Percentiles rank a stretch among this genome's conserved stretches.
Evolutionary conservation across 2,113 vertebrate species (phyloP).

Genomic region (Pan paniscus): DNA sequence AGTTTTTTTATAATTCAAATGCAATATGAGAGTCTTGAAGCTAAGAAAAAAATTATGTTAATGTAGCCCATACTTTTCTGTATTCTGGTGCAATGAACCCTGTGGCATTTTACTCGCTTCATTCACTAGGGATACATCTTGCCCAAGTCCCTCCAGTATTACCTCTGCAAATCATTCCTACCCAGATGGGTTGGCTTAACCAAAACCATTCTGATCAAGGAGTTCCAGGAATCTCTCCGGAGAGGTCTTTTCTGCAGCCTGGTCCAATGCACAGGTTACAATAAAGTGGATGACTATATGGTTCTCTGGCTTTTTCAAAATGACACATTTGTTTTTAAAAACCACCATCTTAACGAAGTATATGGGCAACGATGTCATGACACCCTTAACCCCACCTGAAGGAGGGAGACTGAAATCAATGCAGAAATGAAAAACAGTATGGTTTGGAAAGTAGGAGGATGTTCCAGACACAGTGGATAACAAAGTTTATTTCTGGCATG

Average conservation of each 20-base stretch:
- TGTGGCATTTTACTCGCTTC: background rate
- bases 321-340: background rate
- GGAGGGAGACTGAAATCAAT: background rate
- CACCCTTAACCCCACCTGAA: background rate
- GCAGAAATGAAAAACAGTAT: conserved; percentile 64
- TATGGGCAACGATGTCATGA: background rate
- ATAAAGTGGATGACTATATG: background rate
- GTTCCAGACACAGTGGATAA: conserved; percentile 41
- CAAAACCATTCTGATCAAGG: background rate
- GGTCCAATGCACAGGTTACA: background rate
- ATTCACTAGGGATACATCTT: background rate
- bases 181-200: background rate
- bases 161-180: background rate
- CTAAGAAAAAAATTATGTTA: background rate
- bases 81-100: background rate
- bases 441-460: conserved; percentile 65
- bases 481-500: conserved; percentile 52
- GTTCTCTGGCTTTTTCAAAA: background rate
- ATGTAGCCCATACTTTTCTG: background rate
- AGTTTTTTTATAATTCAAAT: conserved; percentile 40
- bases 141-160: background rate
- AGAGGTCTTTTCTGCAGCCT: background rate
- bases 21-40: conserved; percentile 66
- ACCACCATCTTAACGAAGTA: background rate
- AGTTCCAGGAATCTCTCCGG: background rate